phyloP scores from a whole-genome alignment of 2,797 vertebrate genomes.

The Arctocebus calabarensis region DNA sequence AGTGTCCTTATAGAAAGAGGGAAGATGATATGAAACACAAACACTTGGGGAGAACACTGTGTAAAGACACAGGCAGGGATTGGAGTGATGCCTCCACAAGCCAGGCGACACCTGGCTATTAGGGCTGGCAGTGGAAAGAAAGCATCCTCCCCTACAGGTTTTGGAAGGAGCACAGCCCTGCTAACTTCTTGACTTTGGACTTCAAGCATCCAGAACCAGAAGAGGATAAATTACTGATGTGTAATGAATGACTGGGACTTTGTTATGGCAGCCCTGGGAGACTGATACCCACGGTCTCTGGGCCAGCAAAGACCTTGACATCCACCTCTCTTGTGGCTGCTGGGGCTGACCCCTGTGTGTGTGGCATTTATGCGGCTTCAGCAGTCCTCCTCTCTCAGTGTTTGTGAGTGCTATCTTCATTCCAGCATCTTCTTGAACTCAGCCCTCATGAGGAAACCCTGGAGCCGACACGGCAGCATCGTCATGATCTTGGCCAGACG shows the following conservation, averaged over 20 bases:
- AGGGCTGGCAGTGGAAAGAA: background rate
- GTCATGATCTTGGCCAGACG: slow-evolving; percentile 87
- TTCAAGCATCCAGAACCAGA: background rate
- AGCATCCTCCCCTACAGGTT: background rate
- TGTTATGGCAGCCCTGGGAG: background rate
- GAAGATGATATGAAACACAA: background rate
- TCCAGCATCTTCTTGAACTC: slow-evolving; percentile 90
- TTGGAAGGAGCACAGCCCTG: background rate
- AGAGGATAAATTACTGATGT: background rate
- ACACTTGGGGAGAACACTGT: background rate
- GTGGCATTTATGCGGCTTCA: background rate
- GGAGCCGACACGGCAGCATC: slow-evolving; percentile 82
- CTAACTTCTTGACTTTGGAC: background rate
- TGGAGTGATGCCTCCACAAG: background rate
- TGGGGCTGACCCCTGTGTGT: background rate
- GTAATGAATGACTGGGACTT: background rate
- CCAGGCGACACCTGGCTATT: background rate
- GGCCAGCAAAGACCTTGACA: background rate
- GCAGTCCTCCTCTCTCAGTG: background rate
- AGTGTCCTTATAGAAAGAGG: background rate
- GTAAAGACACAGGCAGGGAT: background rate
- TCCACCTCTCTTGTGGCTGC: background rate
- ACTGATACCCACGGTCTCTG: background rate
- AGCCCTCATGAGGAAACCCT: slow-evolving; percentile 86
- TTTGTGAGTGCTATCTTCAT: slow-evolving; percentile 79